A percentile compares a stretch with the other conserved stretches of the same genome.
These are phyloP conservation scores for Leptopilina clavipes DNA, from an alignment of 1,140 invertebrate species.

Conservation along the genomic window DNA sequence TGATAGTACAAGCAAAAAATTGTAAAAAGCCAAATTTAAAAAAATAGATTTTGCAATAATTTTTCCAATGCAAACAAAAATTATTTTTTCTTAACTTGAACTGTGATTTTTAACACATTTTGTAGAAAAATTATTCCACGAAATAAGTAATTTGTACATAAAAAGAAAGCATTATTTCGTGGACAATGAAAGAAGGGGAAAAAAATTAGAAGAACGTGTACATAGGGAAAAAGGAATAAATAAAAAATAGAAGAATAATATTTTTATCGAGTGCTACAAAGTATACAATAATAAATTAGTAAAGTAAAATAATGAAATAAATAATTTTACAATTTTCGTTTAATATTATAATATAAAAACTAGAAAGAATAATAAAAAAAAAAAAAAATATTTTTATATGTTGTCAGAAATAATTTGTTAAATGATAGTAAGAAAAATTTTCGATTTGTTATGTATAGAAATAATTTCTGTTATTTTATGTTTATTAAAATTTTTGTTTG, in stretches of 20 bases:
- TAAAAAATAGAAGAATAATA: constrained; percentile 5
- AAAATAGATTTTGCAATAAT: no score
- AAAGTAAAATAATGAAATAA: neutral
- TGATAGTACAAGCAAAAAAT: no score
- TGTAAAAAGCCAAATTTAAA: no score
- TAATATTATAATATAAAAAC: no score
- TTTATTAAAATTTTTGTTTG: constrained; percentile 8
- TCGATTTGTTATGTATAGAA: no score
- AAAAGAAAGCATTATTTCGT: neutral
- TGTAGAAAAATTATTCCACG: neutral
- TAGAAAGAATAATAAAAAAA: no score
- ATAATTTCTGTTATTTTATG: neutral
- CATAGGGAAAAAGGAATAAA: constrained; percentile 8
- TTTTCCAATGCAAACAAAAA: neutral
- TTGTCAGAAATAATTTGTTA: neutral
- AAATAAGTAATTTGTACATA: constrained; percentile 23
- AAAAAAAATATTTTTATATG: constrained; percentile 25
- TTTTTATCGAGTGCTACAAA: neutral
- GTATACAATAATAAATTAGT: neutral
- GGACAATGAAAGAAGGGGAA: neutral
- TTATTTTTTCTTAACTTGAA: neutral
- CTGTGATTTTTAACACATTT: neutral
- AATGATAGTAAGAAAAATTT: no score
- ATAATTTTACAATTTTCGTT: neutral
- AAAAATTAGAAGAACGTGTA: neutral